Conservation (phyloP, 2,888 invertebrate species). For the Brachycybe producta region DNA sequence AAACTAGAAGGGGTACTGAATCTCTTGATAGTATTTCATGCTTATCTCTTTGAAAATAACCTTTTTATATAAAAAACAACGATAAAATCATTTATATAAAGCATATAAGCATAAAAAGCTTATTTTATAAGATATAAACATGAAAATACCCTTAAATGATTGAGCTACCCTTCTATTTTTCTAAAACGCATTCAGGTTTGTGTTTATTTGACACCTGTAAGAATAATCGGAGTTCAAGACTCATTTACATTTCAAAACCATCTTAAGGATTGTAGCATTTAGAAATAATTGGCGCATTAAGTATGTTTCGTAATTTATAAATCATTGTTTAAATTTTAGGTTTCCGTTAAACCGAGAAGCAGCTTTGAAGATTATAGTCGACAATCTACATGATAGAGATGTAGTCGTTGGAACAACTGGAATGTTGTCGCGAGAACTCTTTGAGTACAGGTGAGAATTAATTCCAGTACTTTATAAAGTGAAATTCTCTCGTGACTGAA, state of each 20-base stretch:
- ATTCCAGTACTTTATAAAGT: not conserved
- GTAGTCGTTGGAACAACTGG: conserved; percentile 37
- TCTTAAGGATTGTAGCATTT: too few species aligned
- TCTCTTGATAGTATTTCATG: too few species aligned
- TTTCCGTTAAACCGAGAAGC: conserved; percentile 32
- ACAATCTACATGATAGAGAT: conserved; percentile 30
- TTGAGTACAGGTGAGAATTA: conserved; percentile 32
- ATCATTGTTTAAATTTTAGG: conserved; percentile 20
- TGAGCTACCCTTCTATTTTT: too few species aligned
- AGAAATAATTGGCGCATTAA: not conserved
- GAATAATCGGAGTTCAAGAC: not conserved
- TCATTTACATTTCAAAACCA: too few species aligned
- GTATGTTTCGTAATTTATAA: not conserved
- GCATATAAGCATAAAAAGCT: too few species aligned
- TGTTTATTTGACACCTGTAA: not conserved
- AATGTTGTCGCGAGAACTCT: conserved; percentile 37
- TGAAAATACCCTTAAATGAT: too few species aligned
- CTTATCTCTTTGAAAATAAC: too few species aligned
- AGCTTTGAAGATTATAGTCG: conserved; percentile 31
- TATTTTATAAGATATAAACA: too few species aligned
- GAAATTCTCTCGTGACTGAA: not conserved
- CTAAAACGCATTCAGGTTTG: too few species aligned
- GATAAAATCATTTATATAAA: too few species aligned
- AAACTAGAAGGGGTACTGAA: too few species aligned
- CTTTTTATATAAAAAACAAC: too few species aligned